Percentiles rank a stretch among this genome's conserved stretches.
Conservation (phyloP, 2,797 vertebrate species). For the Staurois parvus region DNA sequence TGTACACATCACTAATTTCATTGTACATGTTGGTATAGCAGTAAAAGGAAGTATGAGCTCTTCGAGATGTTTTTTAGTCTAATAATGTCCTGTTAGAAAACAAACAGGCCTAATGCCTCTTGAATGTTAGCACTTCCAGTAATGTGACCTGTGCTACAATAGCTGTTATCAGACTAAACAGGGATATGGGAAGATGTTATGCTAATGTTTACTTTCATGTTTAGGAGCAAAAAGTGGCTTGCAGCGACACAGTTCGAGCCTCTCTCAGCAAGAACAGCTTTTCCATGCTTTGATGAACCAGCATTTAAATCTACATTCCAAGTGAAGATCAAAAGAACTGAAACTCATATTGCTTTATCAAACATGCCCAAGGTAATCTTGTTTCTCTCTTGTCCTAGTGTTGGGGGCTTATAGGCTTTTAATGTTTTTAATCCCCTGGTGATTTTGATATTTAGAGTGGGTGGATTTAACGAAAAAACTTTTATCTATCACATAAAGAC, state of each 20-base stretch:
- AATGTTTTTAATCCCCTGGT: background rate
- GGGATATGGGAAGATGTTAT: background rate
- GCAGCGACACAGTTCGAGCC: constrained; percentile 98
- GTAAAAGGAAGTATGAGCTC: too few relatives aligned
- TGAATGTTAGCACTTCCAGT: background rate
- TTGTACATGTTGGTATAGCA: too few relatives aligned
- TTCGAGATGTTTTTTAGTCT: too few relatives aligned
- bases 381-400: background rate
- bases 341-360: constrained; percentile 83
- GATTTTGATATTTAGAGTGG: too few relatives aligned
- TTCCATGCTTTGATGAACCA: constrained; percentile 98
- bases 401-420: background rate
- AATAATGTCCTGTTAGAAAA: too few relatives aligned
- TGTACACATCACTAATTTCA: too few relatives aligned
- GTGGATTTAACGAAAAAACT: too few relatives aligned
- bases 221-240: constrained; percentile 78
- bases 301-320: constrained; percentile 91
- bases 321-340: constrained; percentile 86
- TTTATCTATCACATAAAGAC: too few relatives aligned
- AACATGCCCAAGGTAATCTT: constrained; percentile 93
- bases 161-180: background rate
- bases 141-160: background rate
- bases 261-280: constrained; percentile 88
- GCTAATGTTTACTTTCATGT: constrained; percentile 29
- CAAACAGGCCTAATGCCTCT: background rate